Percentiles rank a stretch among this genome's conserved stretches.
phyloP scores from a whole-genome alignment of 2,888 invertebrate genomes.

The Eudasyphora cyanicolor region DNA sequence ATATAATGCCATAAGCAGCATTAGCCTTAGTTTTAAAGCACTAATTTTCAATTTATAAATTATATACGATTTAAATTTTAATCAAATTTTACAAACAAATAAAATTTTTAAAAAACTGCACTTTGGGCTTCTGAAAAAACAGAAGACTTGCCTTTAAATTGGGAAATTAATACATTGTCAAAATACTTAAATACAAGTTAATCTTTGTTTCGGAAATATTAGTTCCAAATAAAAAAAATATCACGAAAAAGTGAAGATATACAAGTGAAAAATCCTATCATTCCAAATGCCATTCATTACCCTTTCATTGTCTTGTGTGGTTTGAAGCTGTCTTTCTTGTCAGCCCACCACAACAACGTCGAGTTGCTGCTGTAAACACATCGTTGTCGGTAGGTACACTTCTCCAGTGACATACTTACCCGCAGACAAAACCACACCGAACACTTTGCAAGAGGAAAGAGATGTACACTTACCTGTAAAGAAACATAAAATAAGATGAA shows the following conservation, averaged over 20 bases:
- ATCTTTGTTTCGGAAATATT: too few relatives aligned
- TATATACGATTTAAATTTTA: too few relatives aligned
- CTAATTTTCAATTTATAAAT: too few relatives aligned
- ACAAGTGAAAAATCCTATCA: slow-evolving; percentile 43
- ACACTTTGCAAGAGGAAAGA: neutral
- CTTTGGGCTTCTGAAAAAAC: too few relatives aligned
- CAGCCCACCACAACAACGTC: neutral
- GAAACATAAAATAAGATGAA: slow-evolving; percentile 39
- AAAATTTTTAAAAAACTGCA: too few relatives aligned
- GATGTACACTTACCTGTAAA: slow-evolving; percentile 64
- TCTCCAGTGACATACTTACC: neutral
- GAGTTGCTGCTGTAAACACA: neutral
- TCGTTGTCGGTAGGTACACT: neutral
- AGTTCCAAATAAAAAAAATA: too few relatives aligned
- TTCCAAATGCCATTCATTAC: neutral
- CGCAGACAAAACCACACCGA: neutral
- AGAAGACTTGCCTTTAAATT: too few relatives aligned
- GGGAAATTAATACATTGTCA: too few relatives aligned
- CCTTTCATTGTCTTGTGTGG: neutral
- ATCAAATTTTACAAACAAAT: too few relatives aligned
- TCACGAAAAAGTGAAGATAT: slow-evolving; percentile 34
- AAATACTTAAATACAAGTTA: too few relatives aligned
- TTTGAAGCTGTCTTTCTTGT: neutral
- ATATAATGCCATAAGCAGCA: too few relatives aligned
- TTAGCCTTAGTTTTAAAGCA: too few relatives aligned